Evolutionary conservation across 2,888 invertebrate genomes (phyloP).

Genomic region (Holacanthella duospinosa): DNA sequence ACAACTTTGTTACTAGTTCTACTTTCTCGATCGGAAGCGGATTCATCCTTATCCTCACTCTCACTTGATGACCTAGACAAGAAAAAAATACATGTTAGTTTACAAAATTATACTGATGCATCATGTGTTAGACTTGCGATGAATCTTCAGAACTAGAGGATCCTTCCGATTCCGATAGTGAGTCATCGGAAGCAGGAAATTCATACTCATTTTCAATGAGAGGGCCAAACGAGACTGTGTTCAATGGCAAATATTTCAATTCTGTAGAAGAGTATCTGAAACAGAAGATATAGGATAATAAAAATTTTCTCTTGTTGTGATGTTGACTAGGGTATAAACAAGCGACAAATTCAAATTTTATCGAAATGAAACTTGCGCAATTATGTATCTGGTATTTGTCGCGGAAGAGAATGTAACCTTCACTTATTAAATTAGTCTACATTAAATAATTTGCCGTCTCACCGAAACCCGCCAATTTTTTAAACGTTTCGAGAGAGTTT

Average conservation of each 20-base stretch:
- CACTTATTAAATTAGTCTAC: too few relatives aligned
- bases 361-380: too few relatives aligned
- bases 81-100: background rate
- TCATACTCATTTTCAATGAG: constrained; percentile 43
- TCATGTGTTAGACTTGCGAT: constrained; percentile 14
- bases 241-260: constrained; percentile 82
- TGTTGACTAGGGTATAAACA: too few relatives aligned
- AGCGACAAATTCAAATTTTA: too few relatives aligned
- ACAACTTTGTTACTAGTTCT: background rate
- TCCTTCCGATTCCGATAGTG: constrained; percentile 47
- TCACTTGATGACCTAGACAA: constrained; percentile 3
- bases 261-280: constrained; percentile 65
- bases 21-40: background rate
- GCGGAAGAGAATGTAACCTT: too few relatives aligned
- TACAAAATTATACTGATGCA: background rate
- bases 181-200: constrained; percentile 47
- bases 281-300: too few relatives aligned
- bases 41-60: constrained; percentile 3
- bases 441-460: too few relatives aligned
- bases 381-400: too few relatives aligned
- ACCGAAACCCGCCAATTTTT: too few relatives aligned
- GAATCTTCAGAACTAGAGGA: constrained; percentile 39
- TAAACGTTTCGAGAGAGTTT: background rate
- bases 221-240: constrained; percentile 67
- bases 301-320: background rate